phyloP scores from a whole-genome alignment of 2,888 invertebrate species.

The Zygaena filipendulae region DNA sequence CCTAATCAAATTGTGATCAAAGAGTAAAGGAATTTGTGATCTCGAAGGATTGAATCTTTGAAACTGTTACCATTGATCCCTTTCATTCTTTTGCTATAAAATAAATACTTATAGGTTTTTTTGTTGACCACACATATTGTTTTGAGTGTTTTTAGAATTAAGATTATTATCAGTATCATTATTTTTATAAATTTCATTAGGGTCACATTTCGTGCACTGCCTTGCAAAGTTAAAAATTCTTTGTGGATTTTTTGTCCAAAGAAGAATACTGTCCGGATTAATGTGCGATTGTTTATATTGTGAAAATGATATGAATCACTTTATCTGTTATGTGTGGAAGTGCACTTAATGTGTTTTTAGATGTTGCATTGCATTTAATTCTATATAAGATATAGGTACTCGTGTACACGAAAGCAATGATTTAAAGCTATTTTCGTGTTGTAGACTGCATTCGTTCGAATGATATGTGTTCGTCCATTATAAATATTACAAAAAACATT shows the following conservation, averaged over 20 bases:
- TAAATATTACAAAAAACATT: no score
- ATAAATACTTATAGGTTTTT: conserved; percentile 14
- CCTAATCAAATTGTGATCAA: conserved; percentile 47
- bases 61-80: conserved; percentile 27
- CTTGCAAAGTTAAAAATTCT: conserved; percentile 28
- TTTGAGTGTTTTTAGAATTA: conserved; percentile 32
- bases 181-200: background rate
- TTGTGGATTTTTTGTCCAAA: conserved; percentile 23
- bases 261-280: conserved; percentile 8
- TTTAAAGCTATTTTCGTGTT: conserved; percentile 42
- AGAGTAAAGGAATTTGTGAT: conserved; percentile 41
- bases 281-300: conserved; percentile 13
- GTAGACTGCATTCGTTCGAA: conserved; percentile 66
- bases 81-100: conserved; percentile 11
- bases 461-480: conserved; percentile 67
- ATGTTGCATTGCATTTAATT: conserved; percentile 33
- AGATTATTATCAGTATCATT: no score
- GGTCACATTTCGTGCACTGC: conserved; percentile 44
- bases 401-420: conserved; percentile 56
- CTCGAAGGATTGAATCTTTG: conserved; percentile 41
- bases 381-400: conserved; percentile 35
- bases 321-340: conserved; percentile 29
- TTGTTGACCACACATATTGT: conserved; percentile 20
- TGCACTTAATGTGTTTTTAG: conserved; percentile 49
- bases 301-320: conserved; percentile 33